Conservation (phyloP, 2,113 vertebrate species). For the Talpa occidentalis region DNA sequence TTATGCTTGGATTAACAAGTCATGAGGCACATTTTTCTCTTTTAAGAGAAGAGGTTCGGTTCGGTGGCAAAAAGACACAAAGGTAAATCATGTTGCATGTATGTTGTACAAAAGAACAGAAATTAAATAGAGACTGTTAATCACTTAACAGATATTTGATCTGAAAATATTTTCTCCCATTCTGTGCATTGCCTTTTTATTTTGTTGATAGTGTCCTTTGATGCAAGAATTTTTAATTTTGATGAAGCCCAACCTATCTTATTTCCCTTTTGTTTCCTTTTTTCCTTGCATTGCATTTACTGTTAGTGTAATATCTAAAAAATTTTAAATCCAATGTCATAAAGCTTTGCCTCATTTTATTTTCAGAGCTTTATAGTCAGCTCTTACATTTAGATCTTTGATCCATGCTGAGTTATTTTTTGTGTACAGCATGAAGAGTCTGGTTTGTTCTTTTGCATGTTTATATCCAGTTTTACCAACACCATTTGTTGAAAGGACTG, state of each 20-base stretch:
- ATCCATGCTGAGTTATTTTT: conserved; percentile 25
- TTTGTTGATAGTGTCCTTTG: neutral
- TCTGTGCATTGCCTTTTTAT: neutral
- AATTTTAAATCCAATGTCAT: neutral
- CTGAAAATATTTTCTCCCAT: neutral
- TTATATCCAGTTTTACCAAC: neutral
- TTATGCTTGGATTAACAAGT: conserved; percentile 99
- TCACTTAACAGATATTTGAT: neutral
- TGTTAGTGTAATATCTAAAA: neutral
- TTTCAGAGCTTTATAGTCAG: conserved; percentile 17
- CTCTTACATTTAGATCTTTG: neutral
- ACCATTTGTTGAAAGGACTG: neutral
- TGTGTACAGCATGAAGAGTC: neutral
- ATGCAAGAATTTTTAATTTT: neutral
- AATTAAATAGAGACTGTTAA: neutral
- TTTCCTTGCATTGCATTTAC: neutral
- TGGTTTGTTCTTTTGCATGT: neutral
- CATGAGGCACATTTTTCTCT: conserved; percentile 98
- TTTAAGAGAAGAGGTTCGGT: conserved; percentile 98
- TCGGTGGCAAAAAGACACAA: conserved; percentile 97
- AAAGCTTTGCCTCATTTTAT: conserved; percentile 3
- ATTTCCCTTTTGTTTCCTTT: too few species aligned
- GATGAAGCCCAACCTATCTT: neutral
- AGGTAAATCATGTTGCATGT: conserved; percentile 87
- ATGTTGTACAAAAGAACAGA: neutral